Conservation (phyloP, 2,113 vertebrate species). For the Xiphophorus maculatus region DNA sequence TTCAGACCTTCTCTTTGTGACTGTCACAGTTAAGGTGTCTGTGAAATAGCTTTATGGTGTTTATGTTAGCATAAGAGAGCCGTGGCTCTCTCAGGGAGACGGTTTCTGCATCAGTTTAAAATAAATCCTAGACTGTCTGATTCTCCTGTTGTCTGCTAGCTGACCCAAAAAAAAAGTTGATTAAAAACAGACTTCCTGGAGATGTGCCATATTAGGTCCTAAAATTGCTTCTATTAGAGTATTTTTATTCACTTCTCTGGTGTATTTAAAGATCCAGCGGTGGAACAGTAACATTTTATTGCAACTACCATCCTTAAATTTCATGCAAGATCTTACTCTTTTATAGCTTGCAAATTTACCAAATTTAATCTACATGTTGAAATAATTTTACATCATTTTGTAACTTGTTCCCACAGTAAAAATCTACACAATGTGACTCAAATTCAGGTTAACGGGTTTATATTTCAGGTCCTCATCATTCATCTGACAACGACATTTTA, state of each 20-base stretch:
- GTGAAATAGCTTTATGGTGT: not conserved
- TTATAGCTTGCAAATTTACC: not conserved
- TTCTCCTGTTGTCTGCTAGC: not conserved
- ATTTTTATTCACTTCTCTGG: not conserved
- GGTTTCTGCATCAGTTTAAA: not conserved
- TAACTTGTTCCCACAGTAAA: not conserved
- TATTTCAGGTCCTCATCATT: constrained; percentile 26
- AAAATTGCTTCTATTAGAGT: too few relatives aligned
- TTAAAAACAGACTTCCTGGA: not conserved
- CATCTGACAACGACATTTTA: not conserved
- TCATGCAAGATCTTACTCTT: not conserved
- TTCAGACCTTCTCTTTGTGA: not conserved
- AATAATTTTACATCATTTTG: not conserved
- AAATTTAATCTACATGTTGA: too few relatives aligned
- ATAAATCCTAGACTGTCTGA: not conserved
- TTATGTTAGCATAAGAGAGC: constrained; percentile 13
- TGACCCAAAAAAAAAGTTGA: not conserved
- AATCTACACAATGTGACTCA: constrained; percentile 13
- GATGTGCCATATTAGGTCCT: not conserved
- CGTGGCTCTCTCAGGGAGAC: constrained; percentile 8
- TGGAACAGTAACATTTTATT: not conserved
- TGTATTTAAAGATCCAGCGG: not conserved
- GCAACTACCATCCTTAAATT: not conserved
- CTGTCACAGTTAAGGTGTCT: not conserved
- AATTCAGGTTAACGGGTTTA: not conserved